These are phyloP conservation scores for Limanda limanda DNA, from an alignment of 2,113 vertebrate genomes.

Conservation along the genomic window DNA sequence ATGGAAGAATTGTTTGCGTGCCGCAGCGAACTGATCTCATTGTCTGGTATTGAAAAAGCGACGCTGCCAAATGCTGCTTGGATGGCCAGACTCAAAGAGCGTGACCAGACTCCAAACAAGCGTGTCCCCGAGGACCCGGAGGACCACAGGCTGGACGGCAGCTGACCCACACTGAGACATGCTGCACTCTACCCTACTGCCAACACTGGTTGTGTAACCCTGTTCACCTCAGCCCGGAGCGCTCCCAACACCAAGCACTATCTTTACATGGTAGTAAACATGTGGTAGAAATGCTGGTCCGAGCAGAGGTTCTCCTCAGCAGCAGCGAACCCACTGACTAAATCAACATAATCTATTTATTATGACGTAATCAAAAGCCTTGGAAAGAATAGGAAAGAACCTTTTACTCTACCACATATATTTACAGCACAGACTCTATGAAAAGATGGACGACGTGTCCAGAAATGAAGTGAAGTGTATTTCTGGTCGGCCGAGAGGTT, in stretches of 20 bases:
- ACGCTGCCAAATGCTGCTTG: constrained; percentile 26
- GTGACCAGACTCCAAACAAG: constrained; percentile 47
- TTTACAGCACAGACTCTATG: too few species aligned
- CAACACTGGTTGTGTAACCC: neutral
- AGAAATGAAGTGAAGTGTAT: too few species aligned
- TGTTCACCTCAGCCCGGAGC: neutral
- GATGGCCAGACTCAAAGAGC: constrained; percentile 39
- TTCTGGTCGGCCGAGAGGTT: too few species aligned
- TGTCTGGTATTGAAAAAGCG: constrained; percentile 28
- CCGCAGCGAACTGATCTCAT: constrained; percentile 39
- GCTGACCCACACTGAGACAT: constrained; percentile 15
- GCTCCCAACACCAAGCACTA: too few species aligned
- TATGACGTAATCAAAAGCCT: constrained; percentile 1
- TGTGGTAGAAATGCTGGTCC: neutral
- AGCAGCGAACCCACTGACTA: neutral
- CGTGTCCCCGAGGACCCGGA: constrained; percentile 15
- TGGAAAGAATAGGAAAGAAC: neutral
- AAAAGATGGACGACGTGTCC: too few species aligned
- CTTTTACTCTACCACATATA: constrained; percentile 15
- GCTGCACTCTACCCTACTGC: constrained; percentile 6
- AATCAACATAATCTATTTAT: neutral
- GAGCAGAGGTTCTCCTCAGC: neutral
- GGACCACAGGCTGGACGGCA: neutral
- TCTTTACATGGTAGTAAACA: too few species aligned
- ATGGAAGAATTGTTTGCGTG: constrained; percentile 1